Evolutionary conservation across 2,797 vertebrate species (phyloP), one percentile per base, ranked within the genome.

Genomic region (Acipenser transmontanus): DNA sequence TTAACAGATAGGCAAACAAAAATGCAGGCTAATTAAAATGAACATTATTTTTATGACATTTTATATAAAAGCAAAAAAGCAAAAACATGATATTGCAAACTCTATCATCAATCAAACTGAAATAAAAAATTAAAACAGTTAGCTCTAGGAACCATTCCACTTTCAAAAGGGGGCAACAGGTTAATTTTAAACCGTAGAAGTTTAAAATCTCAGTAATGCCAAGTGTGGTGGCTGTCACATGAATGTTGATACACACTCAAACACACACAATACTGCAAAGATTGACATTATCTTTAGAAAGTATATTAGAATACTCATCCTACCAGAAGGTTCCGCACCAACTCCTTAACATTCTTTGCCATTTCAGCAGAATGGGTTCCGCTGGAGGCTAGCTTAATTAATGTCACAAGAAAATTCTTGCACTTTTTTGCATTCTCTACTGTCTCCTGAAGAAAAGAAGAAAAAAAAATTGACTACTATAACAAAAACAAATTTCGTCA

Each of bases 341-440:
- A 84, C 61, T 83, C 90, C 82, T 89, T 89, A 74, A 98, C 94
- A 56, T 94, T 98, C 78, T 89, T 86, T 1, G 93, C 94, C 90
- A 96, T 94, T 80, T 91, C 85, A 57, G 82, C 78, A 1, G 94
- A 92, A 68, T 89, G 93, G 70, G 94, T 88, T 74, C 92, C 94
- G 77, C 91, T 91, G 50, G 90, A 96, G 0, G 95, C 93, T 69
- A 98, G 80, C 78, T 97, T 98, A 79, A 98, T 93, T 74, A 98
- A 82, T 0, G 94, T 96, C 72, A 94, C 90, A 75, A 98, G 87
- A 73, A 98, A 98, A 82, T 97, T 98, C 83, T 96, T 97, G 80
- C 96, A 98, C 83, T 98, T 98, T 82, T 96, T 96, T 71, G 96
- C 94, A 76, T 95, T 98, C 77, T 98, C 96, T 74, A 96, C 70